A percentile compares a stretch with the other conserved stretches of the same genome.
Conservation (phyloP, 2,888 invertebrate genomes). For the Drosophila helvetica region DNA sequence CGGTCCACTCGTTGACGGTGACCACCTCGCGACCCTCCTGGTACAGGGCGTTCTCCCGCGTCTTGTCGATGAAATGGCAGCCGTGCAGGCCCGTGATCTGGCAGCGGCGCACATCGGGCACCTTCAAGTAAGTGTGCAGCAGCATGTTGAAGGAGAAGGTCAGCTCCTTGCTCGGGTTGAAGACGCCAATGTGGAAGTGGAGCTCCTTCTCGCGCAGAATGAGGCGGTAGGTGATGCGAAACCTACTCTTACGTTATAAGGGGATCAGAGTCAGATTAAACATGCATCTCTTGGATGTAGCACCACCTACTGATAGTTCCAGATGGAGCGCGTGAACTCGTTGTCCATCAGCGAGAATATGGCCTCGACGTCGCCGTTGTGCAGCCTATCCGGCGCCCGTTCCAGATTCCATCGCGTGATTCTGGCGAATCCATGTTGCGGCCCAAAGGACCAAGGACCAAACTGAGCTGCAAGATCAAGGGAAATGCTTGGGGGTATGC, state of each 20-base stretch:
- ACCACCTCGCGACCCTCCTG: slow-evolving; percentile 96
- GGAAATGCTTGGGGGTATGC: slow-evolving; percentile 2
- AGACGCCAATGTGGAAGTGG: slow-evolving; percentile 96
- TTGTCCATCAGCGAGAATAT: slow-evolving; percentile 96
- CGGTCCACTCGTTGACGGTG: slow-evolving; percentile 95
- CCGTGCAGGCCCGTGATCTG: slow-evolving; percentile 97
- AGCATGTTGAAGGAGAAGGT: slow-evolving; percentile 96
- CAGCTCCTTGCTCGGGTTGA: slow-evolving; percentile 96
- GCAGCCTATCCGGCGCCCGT: slow-evolving; percentile 93
- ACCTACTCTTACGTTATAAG: slow-evolving; percentile 85
- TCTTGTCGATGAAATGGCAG: slow-evolving; percentile 95
- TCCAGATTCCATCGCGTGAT: slow-evolving; percentile 96
- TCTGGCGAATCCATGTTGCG: slow-evolving; percentile 98
- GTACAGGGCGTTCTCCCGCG: slow-evolving; percentile 92
- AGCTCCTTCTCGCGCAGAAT: slow-evolving; percentile 95
- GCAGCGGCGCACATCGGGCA: slow-evolving; percentile 95
- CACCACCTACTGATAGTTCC: slow-evolving; percentile 93
- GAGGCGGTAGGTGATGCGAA: slow-evolving; percentile 95
- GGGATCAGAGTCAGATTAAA: not conserved
- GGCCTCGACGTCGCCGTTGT: slow-evolving; percentile 96
- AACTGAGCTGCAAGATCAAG: slow-evolving; percentile 90
- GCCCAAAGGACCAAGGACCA: slow-evolving; percentile 97
- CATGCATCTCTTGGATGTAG: not conserved
- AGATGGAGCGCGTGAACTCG: slow-evolving; percentile 96
- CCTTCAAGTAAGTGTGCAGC: slow-evolving; percentile 97